These are phyloP conservation scores for Peromyscus californicus DNA, from an alignment of 2,113 vertebrate genomes.

Conservation along the genomic window DNA sequence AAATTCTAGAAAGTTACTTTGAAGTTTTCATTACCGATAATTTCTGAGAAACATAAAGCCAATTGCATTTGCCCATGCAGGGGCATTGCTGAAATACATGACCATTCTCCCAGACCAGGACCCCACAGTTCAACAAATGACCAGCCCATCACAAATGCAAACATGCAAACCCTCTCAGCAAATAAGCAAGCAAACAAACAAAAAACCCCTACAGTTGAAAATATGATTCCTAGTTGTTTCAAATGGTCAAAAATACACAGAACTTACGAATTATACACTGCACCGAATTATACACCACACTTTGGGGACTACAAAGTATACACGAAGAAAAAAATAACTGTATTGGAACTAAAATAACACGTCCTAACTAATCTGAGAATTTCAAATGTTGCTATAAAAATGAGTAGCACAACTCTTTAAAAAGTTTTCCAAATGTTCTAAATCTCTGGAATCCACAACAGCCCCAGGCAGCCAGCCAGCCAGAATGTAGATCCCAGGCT, in stretches of 20 bases:
- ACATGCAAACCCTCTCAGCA: neutral
- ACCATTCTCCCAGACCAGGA: neutral
- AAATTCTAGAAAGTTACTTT: conserved; percentile 17
- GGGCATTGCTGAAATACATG: neutral
- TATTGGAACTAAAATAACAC: conserved; percentile 12
- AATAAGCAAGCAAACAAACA: neutral
- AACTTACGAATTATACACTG: neutral
- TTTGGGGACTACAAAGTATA: neutral
- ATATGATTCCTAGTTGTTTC: conserved; percentile 19
- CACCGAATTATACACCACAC: neutral
- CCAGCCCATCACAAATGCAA: neutral
- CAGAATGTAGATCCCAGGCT: neutral
- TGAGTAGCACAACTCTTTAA: neutral
- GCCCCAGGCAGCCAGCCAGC: neutral
- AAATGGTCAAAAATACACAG: neutral
- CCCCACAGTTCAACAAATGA: conserved; percentile 26
- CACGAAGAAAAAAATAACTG: conserved; percentile 24
- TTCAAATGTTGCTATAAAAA: conserved; percentile 55
- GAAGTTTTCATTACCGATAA: neutral
- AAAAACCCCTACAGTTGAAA: conserved; percentile 32
- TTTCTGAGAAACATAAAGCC: conserved; percentile 57
- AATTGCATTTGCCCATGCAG: conserved; percentile 13
- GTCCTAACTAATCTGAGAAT: conserved; percentile 4
- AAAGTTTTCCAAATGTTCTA: neutral
- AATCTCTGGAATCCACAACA: neutral